These are phyloP conservation scores for Notoglanidium macrostoma DNA, from an alignment of 2,797 vertebrate genomes.

Conservation along the genomic window DNA sequence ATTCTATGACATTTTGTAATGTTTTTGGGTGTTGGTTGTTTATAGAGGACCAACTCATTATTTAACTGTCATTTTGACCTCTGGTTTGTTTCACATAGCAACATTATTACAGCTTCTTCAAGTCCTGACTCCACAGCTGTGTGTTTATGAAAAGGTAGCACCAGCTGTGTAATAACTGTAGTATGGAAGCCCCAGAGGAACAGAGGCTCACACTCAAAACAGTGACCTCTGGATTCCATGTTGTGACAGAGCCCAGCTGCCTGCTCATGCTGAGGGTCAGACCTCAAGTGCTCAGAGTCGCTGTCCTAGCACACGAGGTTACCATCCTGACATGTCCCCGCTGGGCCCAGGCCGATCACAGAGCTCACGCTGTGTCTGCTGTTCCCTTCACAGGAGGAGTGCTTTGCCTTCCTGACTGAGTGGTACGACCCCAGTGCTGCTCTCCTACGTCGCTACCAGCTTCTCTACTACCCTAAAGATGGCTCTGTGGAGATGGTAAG, in stretches of 20 bases:
- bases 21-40: background rate
- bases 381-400: constrained; percentile 77
- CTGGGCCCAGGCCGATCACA: constrained; percentile 31
- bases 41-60: background rate
- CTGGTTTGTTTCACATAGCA: background rate
- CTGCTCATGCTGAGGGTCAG: constrained; percentile 46
- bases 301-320: constrained; percentile 38
- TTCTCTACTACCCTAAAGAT: constrained; percentile 91
- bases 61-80: constrained; percentile 12
- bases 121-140: constrained; percentile 8
- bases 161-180: constrained; percentile 31
- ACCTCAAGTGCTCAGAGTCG: constrained; percentile 18
- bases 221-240: constrained; percentile 33
- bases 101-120: background rate
- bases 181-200: constrained; percentile 7
- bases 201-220: constrained; percentile 25
- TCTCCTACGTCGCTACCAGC: constrained; percentile 87
- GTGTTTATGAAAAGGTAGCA: constrained; percentile 41
- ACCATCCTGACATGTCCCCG: constrained; percentile 33
- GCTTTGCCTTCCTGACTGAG: constrained; percentile 88
- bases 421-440: constrained; percentile 90
- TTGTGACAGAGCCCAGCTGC: constrained; percentile 50
- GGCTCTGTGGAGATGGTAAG: constrained; percentile 92
- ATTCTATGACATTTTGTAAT: background rate
- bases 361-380: constrained; percentile 48